Evolutionary conservation across 2,888 invertebrate genomes (phyloP).

Genomic region (Ernsta delagoae): DNA sequence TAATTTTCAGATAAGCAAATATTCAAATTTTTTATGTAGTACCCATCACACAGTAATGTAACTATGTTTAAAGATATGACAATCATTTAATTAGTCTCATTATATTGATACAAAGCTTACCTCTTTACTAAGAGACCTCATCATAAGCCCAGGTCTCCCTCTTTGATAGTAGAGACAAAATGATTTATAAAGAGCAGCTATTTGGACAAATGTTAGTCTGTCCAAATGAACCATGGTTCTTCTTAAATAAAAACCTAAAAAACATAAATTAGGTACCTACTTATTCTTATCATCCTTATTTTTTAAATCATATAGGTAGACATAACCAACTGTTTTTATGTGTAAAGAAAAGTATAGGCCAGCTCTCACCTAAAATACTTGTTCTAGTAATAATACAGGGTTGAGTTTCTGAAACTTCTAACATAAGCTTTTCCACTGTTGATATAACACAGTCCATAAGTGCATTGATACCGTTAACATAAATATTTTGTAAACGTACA

Average conservation of each 20-base stretch:
- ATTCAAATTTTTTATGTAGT: no score
- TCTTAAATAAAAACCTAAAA: slow-evolving; percentile 91
- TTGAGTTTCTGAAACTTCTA: slow-evolving; percentile 77
- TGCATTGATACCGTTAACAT: slow-evolving; percentile 86
- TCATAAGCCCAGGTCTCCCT: slow-evolving; percentile 79
- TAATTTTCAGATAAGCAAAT: no score
- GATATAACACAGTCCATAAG: slow-evolving; percentile 86
- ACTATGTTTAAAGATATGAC: no score
- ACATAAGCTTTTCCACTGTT: slow-evolving; percentile 85
- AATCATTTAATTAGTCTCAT: no score
- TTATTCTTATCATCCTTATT: no score
- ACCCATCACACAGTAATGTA: no score
- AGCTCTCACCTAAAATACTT: slow-evolving; percentile 86
- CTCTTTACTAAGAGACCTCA: slow-evolving; percentile 79
- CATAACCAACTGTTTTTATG: no score
- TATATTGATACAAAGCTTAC: slow-evolving; percentile 47
- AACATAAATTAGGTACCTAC: no score
- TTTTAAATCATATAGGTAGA: no score
- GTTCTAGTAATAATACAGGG: slow-evolving; percentile 85
- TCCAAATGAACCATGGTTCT: slow-evolving; percentile 93
- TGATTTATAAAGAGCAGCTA: slow-evolving; percentile 89
- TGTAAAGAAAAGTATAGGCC: no score
- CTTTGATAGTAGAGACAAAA: slow-evolving; percentile 89
- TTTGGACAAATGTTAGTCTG: slow-evolving; percentile 93
- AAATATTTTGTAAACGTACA: slow-evolving; percentile 83